Percentiles rank a stretch among this genome's conserved stretches.
Conservation (phyloP, 2,113 vertebrate genomes). For the Nettapus auritus region DNA sequence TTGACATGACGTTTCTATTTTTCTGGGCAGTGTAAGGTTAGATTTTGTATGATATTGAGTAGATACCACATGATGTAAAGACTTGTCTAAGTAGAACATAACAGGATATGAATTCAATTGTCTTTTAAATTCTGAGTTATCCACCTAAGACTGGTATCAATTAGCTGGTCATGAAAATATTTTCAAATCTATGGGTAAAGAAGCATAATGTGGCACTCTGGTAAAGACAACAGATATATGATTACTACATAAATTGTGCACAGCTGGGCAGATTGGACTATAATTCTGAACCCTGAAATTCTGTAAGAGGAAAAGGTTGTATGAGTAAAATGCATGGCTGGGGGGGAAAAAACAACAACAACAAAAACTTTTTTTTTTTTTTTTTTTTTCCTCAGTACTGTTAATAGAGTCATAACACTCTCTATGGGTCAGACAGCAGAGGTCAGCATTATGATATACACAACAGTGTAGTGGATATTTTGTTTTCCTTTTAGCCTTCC, state of each 20-base stretch:
- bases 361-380: too few species aligned
- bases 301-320: neutral
- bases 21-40: neutral
- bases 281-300: neutral
- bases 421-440: neutral
- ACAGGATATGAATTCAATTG: neutral
- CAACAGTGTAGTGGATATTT: neutral
- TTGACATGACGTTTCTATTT: constrained; percentile 32
- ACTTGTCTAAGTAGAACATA: constrained; percentile 2
- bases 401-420: neutral
- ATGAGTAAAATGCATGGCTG: neutral
- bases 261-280: neutral
- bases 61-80: neutral
- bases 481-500: neutral
- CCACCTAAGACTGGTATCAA: neutral
- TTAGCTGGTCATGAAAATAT: neutral
- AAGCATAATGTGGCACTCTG: neutral
- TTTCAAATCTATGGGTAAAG: neutral
- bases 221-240: neutral
- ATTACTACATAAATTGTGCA: neutral
- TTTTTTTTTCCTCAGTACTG: too few species aligned
- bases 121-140: neutral
- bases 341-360: neutral
- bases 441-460: neutral
- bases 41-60: neutral